A percentile compares a stretch with the other conserved stretches of the same genome.
Conservation (phyloP, 2,113 vertebrate species). For the Hydropotes inermis region DNA sequence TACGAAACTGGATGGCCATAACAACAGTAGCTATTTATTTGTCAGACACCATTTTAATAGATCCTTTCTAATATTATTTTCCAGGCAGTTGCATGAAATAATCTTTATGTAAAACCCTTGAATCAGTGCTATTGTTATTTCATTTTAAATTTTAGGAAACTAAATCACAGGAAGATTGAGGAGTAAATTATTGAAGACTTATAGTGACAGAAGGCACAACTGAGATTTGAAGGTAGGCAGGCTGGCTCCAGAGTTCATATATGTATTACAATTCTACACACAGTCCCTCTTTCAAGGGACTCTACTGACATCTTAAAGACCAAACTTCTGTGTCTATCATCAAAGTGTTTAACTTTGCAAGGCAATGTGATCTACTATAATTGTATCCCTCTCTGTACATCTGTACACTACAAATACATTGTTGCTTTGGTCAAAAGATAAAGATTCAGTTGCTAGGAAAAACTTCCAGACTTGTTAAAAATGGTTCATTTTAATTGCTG, state of each 20-base stretch:
- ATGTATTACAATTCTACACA: not conserved
- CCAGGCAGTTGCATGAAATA: not conserved
- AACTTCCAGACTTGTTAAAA: slow-evolving; percentile 42
- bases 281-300: not conserved
- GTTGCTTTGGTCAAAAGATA: slow-evolving; percentile 4
- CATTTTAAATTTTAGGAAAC: not conserved
- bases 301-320: not conserved
- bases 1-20: not conserved
- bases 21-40: not conserved
- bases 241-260: not conserved
- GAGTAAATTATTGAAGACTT: not conserved
- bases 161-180: not conserved
- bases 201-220: not conserved
- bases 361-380: not conserved
- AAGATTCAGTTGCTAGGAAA: slow-evolving; percentile 35
- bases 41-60: not conserved
- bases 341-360: not conserved
- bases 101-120: not conserved
- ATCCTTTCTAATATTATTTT: not conserved
- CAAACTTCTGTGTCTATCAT: not conserved
- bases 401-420: not conserved
- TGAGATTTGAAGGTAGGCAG: not conserved
- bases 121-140: not conserved
- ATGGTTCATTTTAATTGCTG: slow-evolving; percentile 58
- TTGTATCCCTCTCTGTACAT: not conserved